Evolutionary conservation across 2,888 invertebrate species (phyloP), one percentile per base, ranked within the genome.

Genomic region (Cyclophora albipunctata): DNA sequence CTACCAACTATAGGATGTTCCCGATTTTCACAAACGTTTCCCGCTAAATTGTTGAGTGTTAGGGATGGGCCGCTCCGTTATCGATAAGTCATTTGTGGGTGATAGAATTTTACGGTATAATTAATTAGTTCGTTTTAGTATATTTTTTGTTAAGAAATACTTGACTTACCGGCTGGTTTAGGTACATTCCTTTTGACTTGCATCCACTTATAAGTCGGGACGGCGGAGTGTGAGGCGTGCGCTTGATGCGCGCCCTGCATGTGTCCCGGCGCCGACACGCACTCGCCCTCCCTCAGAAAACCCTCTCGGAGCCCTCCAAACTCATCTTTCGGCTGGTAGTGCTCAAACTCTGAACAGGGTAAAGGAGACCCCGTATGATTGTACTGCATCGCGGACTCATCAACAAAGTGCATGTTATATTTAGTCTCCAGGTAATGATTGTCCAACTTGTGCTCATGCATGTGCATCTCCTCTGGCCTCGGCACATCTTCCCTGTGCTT

Each of bases 131-230:
- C 20, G 20, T 20, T 20, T 20, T 20, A 20, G 20, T 20, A 20
- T 20, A 20, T 20, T 20, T 2, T 20, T 20, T 20, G 20, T 1
- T 20, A 20, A 20, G 20, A 20, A 20, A 20, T 20, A 20, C 20
- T 37, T 37, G 7, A 75, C 93, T 91, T 81, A 96, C 97, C 95
- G 79, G 94, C 90, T 66, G 98, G 96, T 86, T 98, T 98, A 47
- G 98, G 97, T 63, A 97, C 95, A 84, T 97, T 98, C 81, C 98
- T 91, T 87, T 98, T 98, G 70, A 98, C 96, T 89, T 98, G 98
- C 98, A 98, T 98, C 98, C 98, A 98, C 82, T 98, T 98, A 85
- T 98, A 98, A 0, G 98, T 97, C 34, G 97, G 97, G 55, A 96
- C 92, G 46, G 91, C 88, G 7, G 91, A 85, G 62, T 92, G 92